These are phyloP conservation scores for Andinoacara biseriatus DNA, from an alignment of 2,113 vertebrate genomes.

Conservation along the genomic window DNA sequence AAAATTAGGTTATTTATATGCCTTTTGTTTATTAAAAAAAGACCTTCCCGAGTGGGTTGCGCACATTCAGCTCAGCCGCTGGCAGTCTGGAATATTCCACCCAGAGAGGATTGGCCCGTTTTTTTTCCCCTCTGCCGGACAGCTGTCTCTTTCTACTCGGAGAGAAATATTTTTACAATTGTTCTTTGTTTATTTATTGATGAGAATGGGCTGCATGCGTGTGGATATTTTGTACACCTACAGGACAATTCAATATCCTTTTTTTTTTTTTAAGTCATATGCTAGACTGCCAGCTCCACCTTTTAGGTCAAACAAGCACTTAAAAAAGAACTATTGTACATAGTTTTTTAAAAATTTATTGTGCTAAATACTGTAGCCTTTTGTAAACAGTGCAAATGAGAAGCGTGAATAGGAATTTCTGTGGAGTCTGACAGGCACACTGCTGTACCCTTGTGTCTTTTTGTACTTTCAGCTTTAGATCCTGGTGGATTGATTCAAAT, in stretches of 20 bases:
- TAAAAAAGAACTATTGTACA: not conserved
- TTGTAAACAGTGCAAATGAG: conserved; percentile 16
- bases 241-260: conserved; percentile 53
- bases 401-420: conserved; percentile 1
- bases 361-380: not conserved
- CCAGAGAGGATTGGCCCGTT: conserved; percentile 62
- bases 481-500: conserved; percentile 41
- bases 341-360: not conserved
- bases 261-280: not conserved
- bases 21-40: conserved; percentile 19
- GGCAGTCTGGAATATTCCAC: conserved; percentile 75
- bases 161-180: conserved; percentile 47
- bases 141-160: conserved; percentile 58
- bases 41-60: conserved; percentile 41
- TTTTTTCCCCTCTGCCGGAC: conserved; percentile 39
- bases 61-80: conserved; percentile 37
- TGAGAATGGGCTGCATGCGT: conserved; percentile 35
- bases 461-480: conserved; percentile 33
- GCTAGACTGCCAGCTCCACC: conserved; percentile 34
- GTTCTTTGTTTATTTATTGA: conserved; percentile 43
- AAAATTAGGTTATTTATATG: conserved; percentile 48
- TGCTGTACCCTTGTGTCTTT: not conserved
- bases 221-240: conserved; percentile 56
- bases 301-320: conserved; percentile 63
- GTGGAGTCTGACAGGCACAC: conserved; percentile 29